Percentiles rank a stretch among this genome's conserved stretches.
These are phyloP conservation scores for Albula glossodonta DNA, from an alignment of 2,113 vertebrate species.

Conservation along the genomic window DNA sequence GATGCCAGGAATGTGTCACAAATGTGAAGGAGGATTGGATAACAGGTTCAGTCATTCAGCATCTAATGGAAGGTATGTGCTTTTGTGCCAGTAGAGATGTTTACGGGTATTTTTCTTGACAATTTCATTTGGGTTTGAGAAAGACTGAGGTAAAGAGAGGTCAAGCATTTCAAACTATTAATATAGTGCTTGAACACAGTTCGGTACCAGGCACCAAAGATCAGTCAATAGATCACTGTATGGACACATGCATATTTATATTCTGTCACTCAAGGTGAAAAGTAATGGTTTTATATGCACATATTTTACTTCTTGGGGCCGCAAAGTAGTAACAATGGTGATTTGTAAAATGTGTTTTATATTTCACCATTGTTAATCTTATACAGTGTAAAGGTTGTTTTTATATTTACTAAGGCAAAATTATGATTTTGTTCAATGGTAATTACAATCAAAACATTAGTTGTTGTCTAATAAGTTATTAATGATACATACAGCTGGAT, in stretches of 20 bases:
- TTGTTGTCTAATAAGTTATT: too few species aligned
- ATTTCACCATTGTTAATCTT: too few species aligned
- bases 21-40: slow-evolving; percentile 60
- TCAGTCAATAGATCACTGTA: not conserved
- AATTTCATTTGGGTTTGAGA: slow-evolving; percentile 24
- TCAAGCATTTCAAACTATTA: not conserved
- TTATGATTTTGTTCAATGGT: too few species aligned
- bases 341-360: too few species aligned
- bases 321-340: too few species aligned
- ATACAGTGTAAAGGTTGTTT: too few species aligned
- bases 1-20: slow-evolving; percentile 64
- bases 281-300: not conserved
- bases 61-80: slow-evolving; percentile 47
- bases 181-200: not conserved
- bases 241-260: not conserved
- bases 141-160: not conserved
- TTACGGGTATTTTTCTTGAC: slow-evolving; percentile 36
- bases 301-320: not conserved
- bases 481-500: too few species aligned
- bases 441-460: too few species aligned
- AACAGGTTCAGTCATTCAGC: slow-evolving; percentile 44
- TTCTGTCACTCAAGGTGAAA: not conserved
- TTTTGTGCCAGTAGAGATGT: slow-evolving; percentile 42
- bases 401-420: too few species aligned
- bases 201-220: not conserved